phyloP scores from a whole-genome alignment of 1,140 invertebrate species.

The Drosophila parabipectinata region DNA sequence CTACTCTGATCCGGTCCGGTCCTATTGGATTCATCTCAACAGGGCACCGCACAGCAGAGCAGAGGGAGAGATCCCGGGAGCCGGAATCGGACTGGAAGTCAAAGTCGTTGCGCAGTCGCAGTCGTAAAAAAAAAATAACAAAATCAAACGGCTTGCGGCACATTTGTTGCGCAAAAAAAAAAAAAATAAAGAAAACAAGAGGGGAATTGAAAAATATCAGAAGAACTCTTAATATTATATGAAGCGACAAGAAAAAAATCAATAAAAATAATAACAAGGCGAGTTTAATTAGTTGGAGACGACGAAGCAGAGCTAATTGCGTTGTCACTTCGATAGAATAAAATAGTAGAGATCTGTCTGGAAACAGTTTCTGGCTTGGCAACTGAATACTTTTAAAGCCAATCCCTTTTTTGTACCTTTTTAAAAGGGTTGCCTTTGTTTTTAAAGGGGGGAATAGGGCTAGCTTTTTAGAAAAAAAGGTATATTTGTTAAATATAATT shows the following conservation, averaged over 20 bases:
- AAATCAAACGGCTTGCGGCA: slow-evolving; percentile 58
- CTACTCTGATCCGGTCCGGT: slow-evolving; percentile 8
- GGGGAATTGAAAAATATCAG: slow-evolving; percentile 12
- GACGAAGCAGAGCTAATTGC: slow-evolving; percentile 7
- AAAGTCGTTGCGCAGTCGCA: slow-evolving; percentile 66
- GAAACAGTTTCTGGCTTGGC: neutral
- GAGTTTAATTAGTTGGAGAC: slow-evolving; percentile 5
- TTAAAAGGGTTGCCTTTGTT: neutral
- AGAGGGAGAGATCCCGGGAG: slow-evolving; percentile 10
- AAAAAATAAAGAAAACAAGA: slow-evolving; percentile 1
- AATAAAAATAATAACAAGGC: slow-evolving; percentile 44
- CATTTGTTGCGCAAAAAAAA: slow-evolving; percentile 64
- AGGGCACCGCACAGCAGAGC: neutral
- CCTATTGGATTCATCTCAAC: slow-evolving; percentile 26
- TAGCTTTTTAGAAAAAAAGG: too few species aligned
- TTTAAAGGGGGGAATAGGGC: too few species aligned
- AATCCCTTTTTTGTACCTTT: neutral
- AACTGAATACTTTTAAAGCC: neutral
- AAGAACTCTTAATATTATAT: slow-evolving; percentile 14
- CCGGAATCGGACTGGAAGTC: slow-evolving; percentile 21
- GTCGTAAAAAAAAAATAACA: slow-evolving; percentile 35
- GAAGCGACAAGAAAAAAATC: slow-evolving; percentile 16
- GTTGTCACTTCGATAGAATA: neutral
- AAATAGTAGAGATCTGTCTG: neutral
- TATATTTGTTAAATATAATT: too few species aligned